Conservation (phyloP, 2,797 vertebrate genomes). For the Malacoctenus gilli region DNA sequence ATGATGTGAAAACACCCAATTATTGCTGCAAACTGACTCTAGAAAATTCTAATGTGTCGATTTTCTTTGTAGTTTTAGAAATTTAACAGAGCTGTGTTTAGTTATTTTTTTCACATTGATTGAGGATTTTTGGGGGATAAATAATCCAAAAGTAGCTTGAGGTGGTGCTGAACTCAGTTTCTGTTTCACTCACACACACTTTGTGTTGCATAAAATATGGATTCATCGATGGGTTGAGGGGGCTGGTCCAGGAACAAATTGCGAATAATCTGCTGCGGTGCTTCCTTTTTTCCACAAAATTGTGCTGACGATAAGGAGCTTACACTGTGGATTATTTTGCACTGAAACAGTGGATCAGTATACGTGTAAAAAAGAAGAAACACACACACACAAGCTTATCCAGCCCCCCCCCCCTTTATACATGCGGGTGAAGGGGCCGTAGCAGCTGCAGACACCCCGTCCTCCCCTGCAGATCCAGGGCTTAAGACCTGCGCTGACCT, state of each 20-base stretch:
- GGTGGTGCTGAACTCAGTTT: too few relatives aligned
- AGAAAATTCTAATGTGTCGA: too few relatives aligned
- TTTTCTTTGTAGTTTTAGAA: too few relatives aligned
- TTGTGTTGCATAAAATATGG: not conserved
- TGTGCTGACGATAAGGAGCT: slow-evolving; percentile 76
- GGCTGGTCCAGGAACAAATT: slow-evolving; percentile 44
- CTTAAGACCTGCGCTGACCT: slow-evolving; percentile 42
- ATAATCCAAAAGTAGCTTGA: too few relatives aligned
- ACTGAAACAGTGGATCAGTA: slow-evolving; percentile 67
- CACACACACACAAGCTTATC: slow-evolving; percentile 41
- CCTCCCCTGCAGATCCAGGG: slow-evolving; percentile 18
- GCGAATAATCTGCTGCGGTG: slow-evolving; percentile 62
- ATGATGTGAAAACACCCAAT: too few relatives aligned
- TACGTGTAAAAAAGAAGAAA: slow-evolving; percentile 53
- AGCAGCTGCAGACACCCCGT: slow-evolving; percentile 63
- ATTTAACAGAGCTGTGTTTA: too few relatives aligned
- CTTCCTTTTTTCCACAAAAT: slow-evolving; percentile 65
- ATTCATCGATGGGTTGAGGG: slow-evolving; percentile 6
- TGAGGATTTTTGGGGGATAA: too few relatives aligned
- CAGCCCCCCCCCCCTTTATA: slow-evolving; percentile 36
- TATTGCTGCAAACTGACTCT: too few relatives aligned
- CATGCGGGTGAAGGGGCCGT: slow-evolving; percentile 72
- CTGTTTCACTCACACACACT: too few relatives aligned
- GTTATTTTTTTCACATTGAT: too few relatives aligned
- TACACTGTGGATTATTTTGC: slow-evolving; percentile 79